Conservation (phyloP, 2,797 vertebrate species). For the Manis javanica region DNA sequence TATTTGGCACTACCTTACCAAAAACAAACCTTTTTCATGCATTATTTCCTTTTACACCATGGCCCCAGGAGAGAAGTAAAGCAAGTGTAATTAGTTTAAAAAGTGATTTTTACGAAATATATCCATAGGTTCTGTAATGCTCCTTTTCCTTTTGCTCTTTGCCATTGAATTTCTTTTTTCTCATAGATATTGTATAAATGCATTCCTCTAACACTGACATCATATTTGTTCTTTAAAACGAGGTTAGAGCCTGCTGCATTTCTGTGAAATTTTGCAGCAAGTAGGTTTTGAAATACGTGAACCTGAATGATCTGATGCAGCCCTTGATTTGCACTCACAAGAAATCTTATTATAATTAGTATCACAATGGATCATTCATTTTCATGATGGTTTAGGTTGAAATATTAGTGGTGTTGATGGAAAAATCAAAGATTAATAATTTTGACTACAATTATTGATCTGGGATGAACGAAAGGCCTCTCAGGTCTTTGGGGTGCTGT, state of each 20-base stretch:
- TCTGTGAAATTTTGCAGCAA: neutral
- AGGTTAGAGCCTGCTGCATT: neutral
- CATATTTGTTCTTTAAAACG: neutral
- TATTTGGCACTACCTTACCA: neutral
- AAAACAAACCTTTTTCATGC: neutral
- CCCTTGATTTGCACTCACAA: constrained; percentile 8
- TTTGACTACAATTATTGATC: neutral
- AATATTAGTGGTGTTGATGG: constrained; percentile 1
- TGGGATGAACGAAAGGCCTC: neutral
- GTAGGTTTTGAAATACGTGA: constrained; percentile 20
- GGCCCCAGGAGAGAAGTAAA: neutral
- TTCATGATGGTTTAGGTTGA: constrained; percentile 1
- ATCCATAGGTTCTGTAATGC: neutral
- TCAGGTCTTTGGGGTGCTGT: neutral
- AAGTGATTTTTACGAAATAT: neutral
- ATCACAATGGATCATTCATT: constrained; percentile 18
- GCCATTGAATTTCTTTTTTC: neutral
- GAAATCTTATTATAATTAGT: constrained; percentile 43
- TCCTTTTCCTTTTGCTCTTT: neutral
- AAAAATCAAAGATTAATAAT: constrained; percentile 20
- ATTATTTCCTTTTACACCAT: neutral
- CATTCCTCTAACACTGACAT: neutral
- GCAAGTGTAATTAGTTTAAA: neutral
- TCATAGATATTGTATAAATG: neutral
- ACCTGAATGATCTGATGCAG: neutral